Conservation (phyloP, 92 coral and sea anemone genomes). For the Phenganax marumi region DNA sequence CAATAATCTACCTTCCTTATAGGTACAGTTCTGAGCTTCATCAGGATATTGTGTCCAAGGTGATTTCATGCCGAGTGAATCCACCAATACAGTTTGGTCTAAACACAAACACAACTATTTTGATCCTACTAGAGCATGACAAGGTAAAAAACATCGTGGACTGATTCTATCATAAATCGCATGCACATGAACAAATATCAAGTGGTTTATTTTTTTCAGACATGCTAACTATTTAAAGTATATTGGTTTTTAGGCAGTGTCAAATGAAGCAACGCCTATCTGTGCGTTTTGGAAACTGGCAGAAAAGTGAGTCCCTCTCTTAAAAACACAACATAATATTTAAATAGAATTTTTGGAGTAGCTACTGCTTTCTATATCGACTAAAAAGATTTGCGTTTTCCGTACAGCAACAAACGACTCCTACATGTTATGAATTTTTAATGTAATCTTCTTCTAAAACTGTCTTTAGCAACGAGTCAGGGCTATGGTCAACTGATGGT, state of each 20-base stretch:
- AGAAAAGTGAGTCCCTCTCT: conserved; percentile 23
- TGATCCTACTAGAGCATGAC: conserved; percentile 14
- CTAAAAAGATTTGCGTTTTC: not conserved
- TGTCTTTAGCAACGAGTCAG: conserved; percentile 12
- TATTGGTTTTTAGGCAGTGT: not conserved
- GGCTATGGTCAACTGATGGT: conserved; percentile 41
- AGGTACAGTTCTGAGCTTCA: conserved; percentile 21
- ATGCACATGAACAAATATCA: not conserved
- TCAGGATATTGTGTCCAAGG: conserved; percentile 28
- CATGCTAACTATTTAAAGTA: too few species aligned
- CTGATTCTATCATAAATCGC: not conserved
- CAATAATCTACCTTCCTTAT: not conserved
- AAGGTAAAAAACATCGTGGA: not conserved
- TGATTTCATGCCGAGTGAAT: conserved; percentile 36
- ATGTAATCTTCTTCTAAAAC: not conserved
- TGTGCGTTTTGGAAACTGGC: conserved; percentile 41
- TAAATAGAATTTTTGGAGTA: too few species aligned
- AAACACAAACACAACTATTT: conserved; percentile 33
- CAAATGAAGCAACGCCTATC: conserved; percentile 16
- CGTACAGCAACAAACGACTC: not conserved
- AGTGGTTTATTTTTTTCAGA: not conserved
- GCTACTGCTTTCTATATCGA: too few species aligned
- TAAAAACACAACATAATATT: too few species aligned
- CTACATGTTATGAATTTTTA: not conserved
- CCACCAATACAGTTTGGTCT: conserved; percentile 36